Evolutionary conservation across 2,797 vertebrate genomes (phyloP).

Genomic region (Crypturellus tataupa): DNA sequence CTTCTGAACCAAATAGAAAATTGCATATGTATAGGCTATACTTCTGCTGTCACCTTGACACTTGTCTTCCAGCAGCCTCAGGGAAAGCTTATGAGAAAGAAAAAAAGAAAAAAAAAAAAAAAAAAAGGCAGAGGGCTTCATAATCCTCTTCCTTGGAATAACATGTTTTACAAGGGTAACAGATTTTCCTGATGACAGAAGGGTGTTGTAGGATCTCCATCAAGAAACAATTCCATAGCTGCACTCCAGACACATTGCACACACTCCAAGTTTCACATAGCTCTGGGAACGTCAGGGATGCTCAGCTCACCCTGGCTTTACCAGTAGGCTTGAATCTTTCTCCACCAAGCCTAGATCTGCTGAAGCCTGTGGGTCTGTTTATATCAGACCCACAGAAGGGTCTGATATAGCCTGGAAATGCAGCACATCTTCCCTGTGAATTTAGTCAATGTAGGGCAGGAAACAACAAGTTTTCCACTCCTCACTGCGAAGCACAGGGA

Average conservation of each 20-base stretch:
- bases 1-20: not conserved
- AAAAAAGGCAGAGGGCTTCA: not conserved
- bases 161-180: not conserved
- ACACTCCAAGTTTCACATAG: not conserved
- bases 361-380: not conserved
- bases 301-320: not conserved
- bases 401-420: not conserved
- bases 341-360: not conserved
- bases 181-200: conserved; percentile 8
- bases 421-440: not conserved
- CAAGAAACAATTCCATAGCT: not conserved
- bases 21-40: not conserved
- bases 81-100: not conserved
- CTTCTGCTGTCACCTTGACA: conserved; percentile 9
- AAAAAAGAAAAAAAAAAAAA: not conserved
- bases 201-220: not conserved
- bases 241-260: not conserved
- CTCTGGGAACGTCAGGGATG: not conserved
- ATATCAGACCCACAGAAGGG: not conserved
- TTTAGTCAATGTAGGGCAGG: not conserved
- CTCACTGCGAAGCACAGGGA: not conserved
- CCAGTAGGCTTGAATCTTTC: not conserved
- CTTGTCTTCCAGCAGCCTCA: conserved; percentile 16
- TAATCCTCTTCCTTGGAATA: not conserved
- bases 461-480: not conserved